phyloP scores from a whole-genome alignment of 1,140 invertebrate species.

The Callitettix versicolor region DNA sequence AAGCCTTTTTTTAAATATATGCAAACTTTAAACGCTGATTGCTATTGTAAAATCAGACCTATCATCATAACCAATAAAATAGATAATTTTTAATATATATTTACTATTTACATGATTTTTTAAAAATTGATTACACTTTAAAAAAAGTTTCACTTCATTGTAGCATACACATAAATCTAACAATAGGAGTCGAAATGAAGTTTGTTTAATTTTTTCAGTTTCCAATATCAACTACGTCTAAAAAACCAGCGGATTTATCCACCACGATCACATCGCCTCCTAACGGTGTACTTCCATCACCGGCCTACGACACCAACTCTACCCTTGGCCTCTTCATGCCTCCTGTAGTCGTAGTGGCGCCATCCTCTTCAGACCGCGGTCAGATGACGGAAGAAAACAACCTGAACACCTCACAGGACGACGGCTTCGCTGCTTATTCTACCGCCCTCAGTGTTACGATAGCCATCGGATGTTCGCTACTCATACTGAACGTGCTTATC shows the following conservation, averaged over 20 bases:
- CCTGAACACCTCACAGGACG: slow-evolving; percentile 48
- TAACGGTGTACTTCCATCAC: neutral
- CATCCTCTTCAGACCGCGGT: slow-evolving; percentile 23
- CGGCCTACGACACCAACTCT: slow-evolving; percentile 4
- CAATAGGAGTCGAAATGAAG: too few species aligned
- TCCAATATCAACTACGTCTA: slow-evolving; percentile 32
- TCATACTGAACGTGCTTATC: slow-evolving; percentile 70
- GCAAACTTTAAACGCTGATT: too few species aligned
- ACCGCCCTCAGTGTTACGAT: slow-evolving; percentile 84
- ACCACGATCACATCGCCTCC: slow-evolving; percentile 30
- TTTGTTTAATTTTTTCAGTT: slow-evolving; percentile 28
- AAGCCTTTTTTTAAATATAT: too few species aligned
- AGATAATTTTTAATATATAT: too few species aligned
- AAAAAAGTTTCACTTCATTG: too few species aligned
- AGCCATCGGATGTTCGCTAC: slow-evolving; percentile 53
- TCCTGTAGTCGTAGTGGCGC: slow-evolving; percentile 26
- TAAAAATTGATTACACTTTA: too few species aligned
- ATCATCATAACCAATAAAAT: too few species aligned
- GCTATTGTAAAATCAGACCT: too few species aligned
- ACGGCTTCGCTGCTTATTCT: slow-evolving; percentile 76
- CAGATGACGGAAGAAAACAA: neutral
- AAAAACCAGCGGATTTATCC: slow-evolving; percentile 34
- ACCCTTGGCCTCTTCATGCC: slow-evolving; percentile 14
- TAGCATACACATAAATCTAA: too few species aligned
- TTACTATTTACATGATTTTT: too few species aligned